A percentile compares a stretch with the other conserved stretches of the same genome.
Conservation (phyloP, 2,888 invertebrate genomes). For the Heliconius erato region DNA sequence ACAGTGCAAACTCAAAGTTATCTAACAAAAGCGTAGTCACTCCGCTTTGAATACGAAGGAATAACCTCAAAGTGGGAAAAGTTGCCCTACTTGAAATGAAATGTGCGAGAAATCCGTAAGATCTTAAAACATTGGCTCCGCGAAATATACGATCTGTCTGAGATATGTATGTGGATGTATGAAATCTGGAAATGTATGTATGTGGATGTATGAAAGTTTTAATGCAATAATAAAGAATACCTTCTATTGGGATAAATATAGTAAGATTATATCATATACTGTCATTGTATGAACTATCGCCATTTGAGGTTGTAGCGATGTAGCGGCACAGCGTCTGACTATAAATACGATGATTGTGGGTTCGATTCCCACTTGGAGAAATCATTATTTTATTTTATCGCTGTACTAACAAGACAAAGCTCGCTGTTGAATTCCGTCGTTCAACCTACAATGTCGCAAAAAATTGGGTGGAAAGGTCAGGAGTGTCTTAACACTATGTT, state of each 20-base stretch:
- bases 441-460: too few relatives aligned
- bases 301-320: not conserved
- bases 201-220: constrained; percentile 31
- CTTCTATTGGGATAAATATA: not conserved
- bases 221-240: not conserved
- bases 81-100: constrained; percentile 57
- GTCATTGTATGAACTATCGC: not conserved
- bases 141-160: constrained; percentile 57
- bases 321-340: too few relatives aligned
- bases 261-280: not conserved
- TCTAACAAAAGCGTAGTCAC: constrained; percentile 45
- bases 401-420: too few relatives aligned
- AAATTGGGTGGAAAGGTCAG: too few relatives aligned
- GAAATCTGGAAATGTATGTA: constrained; percentile 31
- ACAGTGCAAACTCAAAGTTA: constrained; percentile 29
- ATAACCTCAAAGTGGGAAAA: constrained; percentile 49
- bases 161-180: constrained; percentile 48
- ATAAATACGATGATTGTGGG: too few relatives aligned
- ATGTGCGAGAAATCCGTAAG: constrained; percentile 52
- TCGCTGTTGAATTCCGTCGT: too few relatives aligned
- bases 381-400: too few relatives aligned
- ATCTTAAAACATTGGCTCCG: constrained; percentile 55
- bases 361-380: too few relatives aligned
- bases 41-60: constrained; percentile 41
- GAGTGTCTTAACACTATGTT: too few relatives aligned